Base-by-base conservation (phyloP, 2,113 vertebrate species). In the Mola mola region DNA sequence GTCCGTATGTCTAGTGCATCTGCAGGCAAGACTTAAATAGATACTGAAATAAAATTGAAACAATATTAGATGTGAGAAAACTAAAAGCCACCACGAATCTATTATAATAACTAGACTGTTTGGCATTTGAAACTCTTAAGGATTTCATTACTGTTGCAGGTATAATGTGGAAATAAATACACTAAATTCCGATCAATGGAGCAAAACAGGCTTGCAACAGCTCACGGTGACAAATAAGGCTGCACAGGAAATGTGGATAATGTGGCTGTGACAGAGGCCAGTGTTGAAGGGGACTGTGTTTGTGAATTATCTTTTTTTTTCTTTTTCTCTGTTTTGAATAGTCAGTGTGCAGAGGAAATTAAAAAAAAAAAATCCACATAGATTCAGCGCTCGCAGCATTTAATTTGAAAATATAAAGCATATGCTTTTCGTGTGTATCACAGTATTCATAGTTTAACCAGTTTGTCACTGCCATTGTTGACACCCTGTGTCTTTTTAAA, bases 401-500 rank as follows among this genome's bases (percentile, higher is more conserved):
- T 31, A 33, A 83, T 61, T 51, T 9, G 38, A 51, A 70, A 75
- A 60, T 49, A 63, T 19, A 60, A 81, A 72, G 46, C 48, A 28
- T 21, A 28, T 11, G 29, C 21, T 24, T 44, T 29, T 36, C 60
- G 50, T 67, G 51, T 29, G 42, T 26, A 10, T 72, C 53, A 29
- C 47, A n/a, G n/a, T n/a, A n/a, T n/a, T n/a, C n/a, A n/a, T n/a
- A 71, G 17, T 82, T 77, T 72, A 74, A 81, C 63, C 76, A 75
- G 64, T 66, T 76, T 52, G 65, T 71, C 65, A 48, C 47, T 58
- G 21, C 60, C n/a, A 64, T 40, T 78, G 52, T 68, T 52, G 62
- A 77, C 37, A 66, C 28, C 17, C 46, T 50, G 69, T 33, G 34
- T 60, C 2, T 22, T 40, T 69, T 59, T 40, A 83, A 83, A 87